phyloP scores from a whole-genome alignment of 1,140 invertebrate species.

The Whitmania pigra region DNA sequence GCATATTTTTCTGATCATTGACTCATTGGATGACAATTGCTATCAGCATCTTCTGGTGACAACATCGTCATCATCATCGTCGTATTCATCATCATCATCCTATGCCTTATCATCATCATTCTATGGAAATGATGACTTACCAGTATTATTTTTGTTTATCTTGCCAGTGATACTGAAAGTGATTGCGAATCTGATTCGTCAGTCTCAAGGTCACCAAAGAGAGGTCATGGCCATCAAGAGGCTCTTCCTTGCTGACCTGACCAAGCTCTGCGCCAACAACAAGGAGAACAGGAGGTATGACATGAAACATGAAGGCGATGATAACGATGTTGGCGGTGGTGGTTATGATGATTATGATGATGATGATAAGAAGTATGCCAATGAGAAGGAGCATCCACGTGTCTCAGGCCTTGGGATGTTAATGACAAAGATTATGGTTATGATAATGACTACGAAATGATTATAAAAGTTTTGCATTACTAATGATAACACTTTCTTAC shows the following conservation, averaged over 20 bases:
- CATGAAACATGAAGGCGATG: conserved; percentile 1
- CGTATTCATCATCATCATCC: too few species aligned
- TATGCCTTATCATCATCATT: too few species aligned
- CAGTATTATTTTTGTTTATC: conserved; percentile 18
- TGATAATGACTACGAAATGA: background rate
- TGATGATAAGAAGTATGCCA: background rate
- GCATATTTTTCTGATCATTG: background rate
- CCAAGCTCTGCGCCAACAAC: conserved; percentile 87
- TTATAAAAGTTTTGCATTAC: background rate
- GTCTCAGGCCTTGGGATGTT: too few species aligned
- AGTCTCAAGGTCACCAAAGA: conserved; percentile 82
- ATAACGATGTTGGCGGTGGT: background rate
- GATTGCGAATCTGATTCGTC: conserved; percentile 85
- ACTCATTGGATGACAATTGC: too few species aligned
- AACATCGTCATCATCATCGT: too few species aligned
- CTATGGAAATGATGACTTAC: background rate
- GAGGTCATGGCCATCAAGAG: conserved; percentile 81
- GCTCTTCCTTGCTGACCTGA: conserved; percentile 92
- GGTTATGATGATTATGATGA: background rate
- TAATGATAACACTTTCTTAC: background rate
- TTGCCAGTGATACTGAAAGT: conserved; percentile 86
- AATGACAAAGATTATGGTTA: too few species aligned
- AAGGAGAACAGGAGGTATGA: conserved; percentile 69
- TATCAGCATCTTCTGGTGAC: too few species aligned
- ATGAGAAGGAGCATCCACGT: too few species aligned